phyloP scores from a whole-genome alignment of 2,888 invertebrate genomes.

The Altica lythri region DNA sequence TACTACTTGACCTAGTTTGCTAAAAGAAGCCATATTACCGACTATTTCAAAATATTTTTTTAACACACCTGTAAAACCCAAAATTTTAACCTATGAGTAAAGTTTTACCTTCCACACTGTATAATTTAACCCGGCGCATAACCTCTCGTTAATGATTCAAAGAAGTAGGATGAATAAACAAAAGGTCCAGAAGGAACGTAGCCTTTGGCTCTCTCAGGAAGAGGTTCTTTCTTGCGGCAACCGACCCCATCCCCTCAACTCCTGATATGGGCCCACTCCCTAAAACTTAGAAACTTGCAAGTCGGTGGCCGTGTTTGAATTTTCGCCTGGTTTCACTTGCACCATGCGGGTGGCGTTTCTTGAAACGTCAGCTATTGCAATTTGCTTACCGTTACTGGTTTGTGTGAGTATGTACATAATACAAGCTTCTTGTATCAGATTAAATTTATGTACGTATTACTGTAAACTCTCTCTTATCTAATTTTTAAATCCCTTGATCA shows the following conservation, averaged over 20 bases:
- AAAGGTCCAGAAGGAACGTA: slow-evolving; percentile 23
- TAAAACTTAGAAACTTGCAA: slow-evolving; percentile 47
- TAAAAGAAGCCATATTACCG: too few relatives aligned
- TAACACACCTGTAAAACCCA: too few relatives aligned
- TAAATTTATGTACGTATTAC: too few relatives aligned
- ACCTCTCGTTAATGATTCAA: slow-evolving; percentile 30
- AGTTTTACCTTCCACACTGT: slow-evolving; percentile 4
- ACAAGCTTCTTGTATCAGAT: too few relatives aligned
- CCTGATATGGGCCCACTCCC: slow-evolving; percentile 46
- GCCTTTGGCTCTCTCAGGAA: slow-evolving; percentile 8
- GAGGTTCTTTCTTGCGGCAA: slow-evolving; percentile 18
- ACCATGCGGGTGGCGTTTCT: slow-evolving; percentile 50
- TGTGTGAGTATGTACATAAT: too few relatives aligned
- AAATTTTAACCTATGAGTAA: too few relatives aligned
- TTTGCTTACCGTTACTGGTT: slow-evolving; percentile 24
- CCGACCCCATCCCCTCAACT: slow-evolving; percentile 28
- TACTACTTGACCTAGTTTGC: too few relatives aligned
- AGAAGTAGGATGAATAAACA: slow-evolving; percentile 27
- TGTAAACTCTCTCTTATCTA: too few relatives aligned
- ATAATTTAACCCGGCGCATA: slow-evolving; percentile 15
- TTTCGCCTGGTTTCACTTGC: slow-evolving; percentile 56
- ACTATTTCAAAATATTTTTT: too few relatives aligned
- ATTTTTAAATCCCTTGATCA: too few relatives aligned
- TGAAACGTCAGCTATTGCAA: slow-evolving; percentile 40
- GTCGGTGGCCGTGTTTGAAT: slow-evolving; percentile 56